phyloP scores from a whole-genome alignment of 2,888 invertebrate genomes.

The Hemaris fuciformis region DNA sequence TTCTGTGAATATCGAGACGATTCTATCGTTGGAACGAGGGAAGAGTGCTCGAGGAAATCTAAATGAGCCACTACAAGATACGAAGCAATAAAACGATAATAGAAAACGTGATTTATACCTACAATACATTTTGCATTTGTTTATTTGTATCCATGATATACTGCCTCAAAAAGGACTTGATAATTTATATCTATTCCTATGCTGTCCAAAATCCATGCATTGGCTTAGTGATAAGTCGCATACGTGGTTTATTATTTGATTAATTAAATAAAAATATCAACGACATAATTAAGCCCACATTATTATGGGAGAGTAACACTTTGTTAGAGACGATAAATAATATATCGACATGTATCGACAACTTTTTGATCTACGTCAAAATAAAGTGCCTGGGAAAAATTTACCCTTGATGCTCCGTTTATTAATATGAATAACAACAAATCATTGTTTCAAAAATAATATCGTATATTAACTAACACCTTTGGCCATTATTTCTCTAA shows the following conservation, averaged over 20 bases:
- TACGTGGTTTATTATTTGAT: no score
- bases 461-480: slow-evolving; percentile 3
- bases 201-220: not conserved
- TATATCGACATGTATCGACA: no score
- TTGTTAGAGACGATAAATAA: no score
- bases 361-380: no score
- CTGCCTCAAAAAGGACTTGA: not conserved
- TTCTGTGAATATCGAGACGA: slow-evolving; percentile 22
- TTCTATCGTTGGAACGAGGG: slow-evolving; percentile 17
- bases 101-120: not conserved
- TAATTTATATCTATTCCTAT: not conserved
- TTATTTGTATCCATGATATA: not conserved
- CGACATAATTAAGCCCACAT: no score
- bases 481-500: not conserved
- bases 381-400: not conserved
- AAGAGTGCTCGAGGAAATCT: slow-evolving; percentile 18
- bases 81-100: not conserved
- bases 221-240: no score
- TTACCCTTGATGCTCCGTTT: not conserved
- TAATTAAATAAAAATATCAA: no score
- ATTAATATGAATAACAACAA: not conserved
- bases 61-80: slow-evolving; percentile 15
- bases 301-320: no score
- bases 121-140: not conserved
- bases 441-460: not conserved